phyloP scores from a whole-genome alignment of 2,888 invertebrate species.

The Lasiommata megera region DNA sequence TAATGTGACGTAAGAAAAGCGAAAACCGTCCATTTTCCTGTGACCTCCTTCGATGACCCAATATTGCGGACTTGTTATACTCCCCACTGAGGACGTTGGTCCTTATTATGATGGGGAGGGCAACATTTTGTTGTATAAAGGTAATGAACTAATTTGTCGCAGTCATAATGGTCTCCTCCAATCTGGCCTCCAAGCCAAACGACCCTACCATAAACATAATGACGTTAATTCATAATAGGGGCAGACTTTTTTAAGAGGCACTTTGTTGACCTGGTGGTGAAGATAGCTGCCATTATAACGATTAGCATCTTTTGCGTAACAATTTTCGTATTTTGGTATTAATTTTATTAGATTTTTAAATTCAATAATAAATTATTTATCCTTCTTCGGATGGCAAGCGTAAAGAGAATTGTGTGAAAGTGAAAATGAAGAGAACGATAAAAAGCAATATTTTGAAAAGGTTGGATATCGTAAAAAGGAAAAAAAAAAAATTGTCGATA shows the following conservation, averaged over 20 bases:
- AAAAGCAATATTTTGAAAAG: too few relatives aligned
- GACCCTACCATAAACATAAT: constrained; percentile 39
- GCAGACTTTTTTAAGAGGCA: constrained; percentile 17
- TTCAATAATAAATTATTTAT: too few relatives aligned
- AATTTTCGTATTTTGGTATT: background rate
- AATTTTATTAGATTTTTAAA: too few relatives aligned
- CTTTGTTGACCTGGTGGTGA: constrained; percentile 1
- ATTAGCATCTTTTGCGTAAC: background rate
- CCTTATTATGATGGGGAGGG: constrained; percentile 35
- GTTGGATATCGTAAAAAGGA: too few relatives aligned
- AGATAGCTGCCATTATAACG: background rate
- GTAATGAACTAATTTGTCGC: constrained; percentile 60
- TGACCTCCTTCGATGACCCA: constrained; percentile 32
- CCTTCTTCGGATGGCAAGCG: too few relatives aligned
- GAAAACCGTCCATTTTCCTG: constrained; percentile 27
- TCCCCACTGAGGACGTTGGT: constrained; percentile 24
- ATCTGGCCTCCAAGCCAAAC: constrained; percentile 47
- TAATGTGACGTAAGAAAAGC: constrained; percentile 34
- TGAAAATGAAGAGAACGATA: too few relatives aligned
- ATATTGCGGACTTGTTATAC: constrained; percentile 23
- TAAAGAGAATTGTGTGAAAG: too few relatives aligned
- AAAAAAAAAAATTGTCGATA: too few relatives aligned
- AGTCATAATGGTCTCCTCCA: constrained; percentile 47
- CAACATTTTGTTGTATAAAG: constrained; percentile 43
- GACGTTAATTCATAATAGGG: constrained; percentile 20